Conservation (phyloP, 2,113 vertebrate species). For the Pelmatolapia mariae region DNA sequence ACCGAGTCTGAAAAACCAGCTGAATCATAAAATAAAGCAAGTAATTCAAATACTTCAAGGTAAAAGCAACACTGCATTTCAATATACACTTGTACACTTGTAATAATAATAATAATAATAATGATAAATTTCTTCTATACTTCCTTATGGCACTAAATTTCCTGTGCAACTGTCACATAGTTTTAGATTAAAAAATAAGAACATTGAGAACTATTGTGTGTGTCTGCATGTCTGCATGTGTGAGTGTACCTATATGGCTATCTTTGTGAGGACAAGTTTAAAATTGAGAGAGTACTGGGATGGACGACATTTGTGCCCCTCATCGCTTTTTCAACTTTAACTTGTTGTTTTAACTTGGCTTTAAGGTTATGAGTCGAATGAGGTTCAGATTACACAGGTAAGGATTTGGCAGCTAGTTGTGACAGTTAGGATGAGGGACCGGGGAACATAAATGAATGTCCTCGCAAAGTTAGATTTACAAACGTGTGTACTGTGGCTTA, state of each 20-base stretch:
- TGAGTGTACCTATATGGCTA: not conserved
- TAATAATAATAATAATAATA: constrained; percentile 43
- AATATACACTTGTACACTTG: constrained; percentile 50
- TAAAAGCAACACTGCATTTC: constrained; percentile 67
- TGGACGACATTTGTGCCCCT: not conserved
- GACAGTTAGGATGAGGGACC: not conserved
- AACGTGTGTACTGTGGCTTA: not conserved
- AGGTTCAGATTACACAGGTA: not conserved
- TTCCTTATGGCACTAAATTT: constrained; percentile 63
- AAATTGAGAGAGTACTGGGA: not conserved
- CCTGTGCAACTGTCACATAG: constrained; percentile 51
- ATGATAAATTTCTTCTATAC: constrained; percentile 40
- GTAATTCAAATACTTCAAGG: constrained; percentile 53
- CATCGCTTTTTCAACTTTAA: not conserved
- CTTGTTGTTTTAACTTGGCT: not conserved
- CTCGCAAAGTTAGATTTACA: not conserved
- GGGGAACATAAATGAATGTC: not conserved
- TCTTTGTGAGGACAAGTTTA: not conserved
- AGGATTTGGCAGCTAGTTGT: not conserved
- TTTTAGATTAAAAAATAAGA: constrained; percentile 31
- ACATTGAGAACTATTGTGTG: constrained; percentile 4
- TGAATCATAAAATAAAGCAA: constrained; percentile 59
- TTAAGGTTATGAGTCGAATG: not conserved
- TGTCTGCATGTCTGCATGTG: not conserved
- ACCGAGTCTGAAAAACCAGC: constrained; percentile 55